These are phyloP conservation scores for Triops cancriformis DNA, from an alignment of 1,140 invertebrate genomes.

Conservation along the genomic window DNA sequence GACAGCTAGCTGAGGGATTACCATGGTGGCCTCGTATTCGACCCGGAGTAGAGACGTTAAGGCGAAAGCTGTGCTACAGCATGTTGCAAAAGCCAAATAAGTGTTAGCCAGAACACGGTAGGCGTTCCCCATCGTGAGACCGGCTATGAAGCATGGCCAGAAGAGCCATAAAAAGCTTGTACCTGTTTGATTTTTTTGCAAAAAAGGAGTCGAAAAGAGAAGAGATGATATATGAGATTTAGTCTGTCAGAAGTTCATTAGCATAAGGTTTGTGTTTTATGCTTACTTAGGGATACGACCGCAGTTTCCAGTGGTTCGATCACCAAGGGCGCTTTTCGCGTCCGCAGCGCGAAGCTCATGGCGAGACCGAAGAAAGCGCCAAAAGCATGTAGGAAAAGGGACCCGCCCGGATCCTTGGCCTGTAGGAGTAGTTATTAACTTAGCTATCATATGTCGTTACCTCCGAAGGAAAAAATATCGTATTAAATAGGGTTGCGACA, in stretches of 20 bases:
- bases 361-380: constrained; percentile 51
- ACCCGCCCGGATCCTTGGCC: constrained; percentile 48
- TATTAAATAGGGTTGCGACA: not conserved
- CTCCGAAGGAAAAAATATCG: not conserved
- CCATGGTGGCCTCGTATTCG: constrained; percentile 33
- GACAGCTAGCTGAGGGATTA: constrained; percentile 18
- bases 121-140: constrained; percentile 39
- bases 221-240: not conserved
- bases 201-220: not conserved
- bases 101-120: constrained; percentile 48
- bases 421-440: constrained; percentile 31
- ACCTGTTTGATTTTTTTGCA: not conserved
- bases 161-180: constrained; percentile 45
- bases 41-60: constrained; percentile 40
- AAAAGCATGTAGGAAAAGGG: constrained; percentile 50
- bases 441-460: not conserved
- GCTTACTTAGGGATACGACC: constrained; percentile 6
- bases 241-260: not conserved
- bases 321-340: not conserved
- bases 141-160: constrained; percentile 50
- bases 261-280: not conserved
- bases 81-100: constrained; percentile 43
- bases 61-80: constrained; percentile 42
- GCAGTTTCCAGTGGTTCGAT: constrained; percentile 15
- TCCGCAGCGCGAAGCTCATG: constrained; percentile 30